Evolutionary conservation across 2,113 vertebrate species (phyloP).

Genomic region (Symphodus melops): DNA sequence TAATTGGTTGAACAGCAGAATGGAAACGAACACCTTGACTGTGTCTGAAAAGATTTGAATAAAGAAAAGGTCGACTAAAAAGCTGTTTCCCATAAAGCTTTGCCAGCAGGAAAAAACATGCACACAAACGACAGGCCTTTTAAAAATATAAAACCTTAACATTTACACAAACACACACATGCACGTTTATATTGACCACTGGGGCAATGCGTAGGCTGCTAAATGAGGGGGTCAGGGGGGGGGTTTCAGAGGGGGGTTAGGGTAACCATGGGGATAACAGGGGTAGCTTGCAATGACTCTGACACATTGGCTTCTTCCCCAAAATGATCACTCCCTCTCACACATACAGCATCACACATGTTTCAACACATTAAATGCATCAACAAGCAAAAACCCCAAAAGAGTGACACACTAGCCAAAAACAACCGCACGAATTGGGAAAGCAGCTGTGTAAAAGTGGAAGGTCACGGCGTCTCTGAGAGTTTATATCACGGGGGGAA

Average conservation of each 20-base stretch:
- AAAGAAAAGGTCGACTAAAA: background rate
- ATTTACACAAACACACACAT: background rate
- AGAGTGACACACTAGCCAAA: background rate
- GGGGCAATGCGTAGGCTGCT: constrained; percentile 34
- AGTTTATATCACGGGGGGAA: background rate
- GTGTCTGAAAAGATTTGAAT: too few species aligned
- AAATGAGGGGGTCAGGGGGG: constrained; percentile 10
- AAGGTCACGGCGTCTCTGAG: constrained; percentile 1
- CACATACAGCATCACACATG: constrained; percentile 1
- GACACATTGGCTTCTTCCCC: constrained; percentile 22
- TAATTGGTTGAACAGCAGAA: too few species aligned
- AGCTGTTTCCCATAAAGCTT: background rate
- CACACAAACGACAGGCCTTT: background rate
- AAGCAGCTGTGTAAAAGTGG: background rate
- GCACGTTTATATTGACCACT: background rate
- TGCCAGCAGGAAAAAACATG: background rate
- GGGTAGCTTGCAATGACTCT: constrained; percentile 64
- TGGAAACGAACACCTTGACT: too few species aligned
- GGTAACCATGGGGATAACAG: constrained; percentile 72
- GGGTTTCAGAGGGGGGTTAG: constrained; percentile 23
- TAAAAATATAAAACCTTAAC: constrained; percentile 28
- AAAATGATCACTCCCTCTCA: constrained; percentile 1
- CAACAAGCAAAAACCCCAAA: background rate
- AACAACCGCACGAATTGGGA: background rate
- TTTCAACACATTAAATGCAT: constrained; percentile 21